Base-by-base conservation (phyloP, 2,113 vertebrate genomes). In the Nesogale talazaci region DNA sequence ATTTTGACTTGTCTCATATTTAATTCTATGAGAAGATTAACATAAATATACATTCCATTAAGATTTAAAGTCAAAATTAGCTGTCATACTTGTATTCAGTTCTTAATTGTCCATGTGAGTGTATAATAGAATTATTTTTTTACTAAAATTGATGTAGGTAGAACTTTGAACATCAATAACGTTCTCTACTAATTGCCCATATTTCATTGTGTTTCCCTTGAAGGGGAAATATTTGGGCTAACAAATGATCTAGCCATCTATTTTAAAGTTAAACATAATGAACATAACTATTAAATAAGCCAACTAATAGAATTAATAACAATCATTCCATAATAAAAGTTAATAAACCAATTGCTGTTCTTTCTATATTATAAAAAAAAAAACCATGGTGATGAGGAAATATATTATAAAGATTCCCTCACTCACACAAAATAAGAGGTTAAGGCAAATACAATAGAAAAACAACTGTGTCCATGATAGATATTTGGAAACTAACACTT, bases 61-160 rank as follows among this genome's bases (percentile, higher is more conserved):
- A 11, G n/a, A 85, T 91, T 85, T 92, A 91, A 95, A 72, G 85
- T 90, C 46, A 61, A 90, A 88, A 88, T 83, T 77, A 77, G 25
- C 34, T 46, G 9, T 69, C 14, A 38, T 80, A 20, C 63, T 77
- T 89, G 36, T 89, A 59, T 74, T 83, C 56, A 94, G 46, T 89
- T 84, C 63, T 93, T 86, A 65, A 23, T 77, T 22, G 83, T 90
- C 80, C 65, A 69, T 88, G 4, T 61, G 10, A 38, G 0, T 46
- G 14, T 69, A 6, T 38, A 77, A 75, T 56, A 82, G n/a, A 38
- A 90, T 81, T 91, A 52, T 12, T 52, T 12, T 65, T 93, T 63
- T 87, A 79, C 67, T 88, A 85, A 78, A 93, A 79, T 10, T 74
- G 0, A 75, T 63, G 0, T 90, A 85, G 46, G 7, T 85, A 80